Base-by-base conservation (phyloP, 2,113 vertebrate genomes). In the Mungos mungo region DNA sequence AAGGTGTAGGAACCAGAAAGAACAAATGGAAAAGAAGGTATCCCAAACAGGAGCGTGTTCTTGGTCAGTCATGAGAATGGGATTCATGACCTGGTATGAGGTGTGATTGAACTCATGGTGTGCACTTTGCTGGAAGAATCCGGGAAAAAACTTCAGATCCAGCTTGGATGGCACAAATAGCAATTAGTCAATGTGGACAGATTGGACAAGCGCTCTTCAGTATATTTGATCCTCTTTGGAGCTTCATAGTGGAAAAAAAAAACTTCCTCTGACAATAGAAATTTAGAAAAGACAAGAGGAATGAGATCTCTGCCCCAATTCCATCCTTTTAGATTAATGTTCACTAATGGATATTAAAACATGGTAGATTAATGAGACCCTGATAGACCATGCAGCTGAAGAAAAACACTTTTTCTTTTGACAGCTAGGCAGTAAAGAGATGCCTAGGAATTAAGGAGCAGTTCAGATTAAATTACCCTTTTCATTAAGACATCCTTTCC, bases 341-440 rank as follows among this genome's bases (percentile, higher is more conserved):
- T 90, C 88, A 7, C 96, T 98, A 98, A 98, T 98, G 97, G 97
- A 92, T 98, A 98, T 97, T 98, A 98, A 98, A 98, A 96, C 79
- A 50, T 90, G 10, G 93, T 96, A 98, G 98, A 98, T 98, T 97
- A 98, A 98, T 0, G 23, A 97, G 97, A 74, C 72, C 74, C 93
- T 0, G 0, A 35, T 50, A 95, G 90, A 93, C 68, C 71, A 96
- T 31, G 41, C 92, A 98, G 88, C 93, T 98, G 98, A 95, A 96
- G 97, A 98, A 98, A 96, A 95, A 97, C 52, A 68, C 90, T 97
- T 93, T 74, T 93, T 74, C 89, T 90, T 93, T 96, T 97, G 97
- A 87, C 96, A 98, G 92, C 71, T 83, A 69, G 77, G 86, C 81
- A 96, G 57, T 97, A 94, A 92, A 77, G 96, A 98, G 97, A 97